Evolutionary conservation across 2,113 vertebrate genomes (phyloP).

Genomic region (Phycodurus eques): DNA sequence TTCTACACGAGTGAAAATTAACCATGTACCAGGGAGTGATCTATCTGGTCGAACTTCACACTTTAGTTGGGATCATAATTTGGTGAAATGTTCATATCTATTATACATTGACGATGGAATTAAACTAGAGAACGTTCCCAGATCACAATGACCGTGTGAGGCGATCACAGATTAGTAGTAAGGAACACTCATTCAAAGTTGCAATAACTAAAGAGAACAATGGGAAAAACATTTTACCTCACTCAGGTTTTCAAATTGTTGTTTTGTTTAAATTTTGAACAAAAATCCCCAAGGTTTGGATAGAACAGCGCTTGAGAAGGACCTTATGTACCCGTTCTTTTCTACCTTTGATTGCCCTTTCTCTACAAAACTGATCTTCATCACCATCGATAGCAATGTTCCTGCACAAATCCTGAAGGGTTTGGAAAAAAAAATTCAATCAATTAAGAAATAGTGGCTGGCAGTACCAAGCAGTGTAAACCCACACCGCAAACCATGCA

Average conservation of each 20-base stretch:
- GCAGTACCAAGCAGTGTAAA: too few relatives aligned
- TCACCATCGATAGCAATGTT: not conserved
- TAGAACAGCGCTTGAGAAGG: not conserved
- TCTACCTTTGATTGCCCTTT: constrained; percentile 1
- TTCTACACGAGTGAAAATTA: not conserved
- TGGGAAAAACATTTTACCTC: not conserved
- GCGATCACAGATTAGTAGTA: constrained; percentile 1
- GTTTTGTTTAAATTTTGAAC: not conserved
- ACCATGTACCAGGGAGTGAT: not conserved
- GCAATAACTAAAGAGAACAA: not conserved
- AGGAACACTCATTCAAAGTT: constrained; percentile 1
- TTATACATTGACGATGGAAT: constrained; percentile 5
- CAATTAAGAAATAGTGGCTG: too few relatives aligned
- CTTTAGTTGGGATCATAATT: not conserved
- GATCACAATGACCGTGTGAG: not conserved
- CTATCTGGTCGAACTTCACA: not conserved
- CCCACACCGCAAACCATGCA: too few relatives aligned
- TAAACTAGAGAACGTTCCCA: not conserved
- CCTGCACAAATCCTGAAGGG: too few relatives aligned
- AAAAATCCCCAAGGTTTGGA: not conserved
- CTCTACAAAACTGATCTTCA: not conserved
- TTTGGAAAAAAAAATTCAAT: too few relatives aligned
- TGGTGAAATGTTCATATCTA: not conserved
- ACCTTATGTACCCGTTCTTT: not conserved
- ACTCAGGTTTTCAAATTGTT: not conserved